phyloP scores from a whole-genome alignment of 2,113 vertebrate genomes.

The Struthidea cinerea region DNA sequence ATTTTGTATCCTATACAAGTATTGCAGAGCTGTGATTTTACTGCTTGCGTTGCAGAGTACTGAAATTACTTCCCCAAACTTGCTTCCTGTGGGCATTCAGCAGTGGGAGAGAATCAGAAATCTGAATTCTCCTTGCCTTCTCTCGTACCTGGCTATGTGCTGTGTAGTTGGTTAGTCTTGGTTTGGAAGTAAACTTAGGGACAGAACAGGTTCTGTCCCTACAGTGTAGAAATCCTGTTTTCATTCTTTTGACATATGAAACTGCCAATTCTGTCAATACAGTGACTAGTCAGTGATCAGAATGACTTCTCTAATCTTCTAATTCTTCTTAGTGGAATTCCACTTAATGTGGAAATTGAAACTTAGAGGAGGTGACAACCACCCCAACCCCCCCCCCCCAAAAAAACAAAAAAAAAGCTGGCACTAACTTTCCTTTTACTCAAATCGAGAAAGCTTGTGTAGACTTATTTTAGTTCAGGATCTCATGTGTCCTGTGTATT shows the following conservation, averaged over 20 bases:
- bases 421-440: not conserved
- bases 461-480: not conserved
- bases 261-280: not conserved
- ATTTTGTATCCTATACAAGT: not conserved
- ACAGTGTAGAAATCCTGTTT: not conserved
- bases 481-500: not conserved
- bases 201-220: not conserved
- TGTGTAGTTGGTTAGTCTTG: not conserved
- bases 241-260: not conserved
- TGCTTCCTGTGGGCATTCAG: not conserved
- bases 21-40: not conserved
- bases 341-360: not conserved
- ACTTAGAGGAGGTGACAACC: not conserved
- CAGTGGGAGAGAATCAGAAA: not conserved
- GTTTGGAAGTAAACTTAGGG: not conserved
- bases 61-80: not conserved
- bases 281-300: not conserved
- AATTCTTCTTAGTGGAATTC: not conserved
- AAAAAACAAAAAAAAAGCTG: not conserved
- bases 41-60: not conserved
- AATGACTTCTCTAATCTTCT: not conserved
- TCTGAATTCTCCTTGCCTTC: not conserved
- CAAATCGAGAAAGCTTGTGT: not conserved
- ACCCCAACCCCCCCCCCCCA: accelerated
- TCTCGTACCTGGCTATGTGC: not conserved